phyloP scores from a whole-genome alignment of 2,797 vertebrate genomes.

The Chromis chromis region DNA sequence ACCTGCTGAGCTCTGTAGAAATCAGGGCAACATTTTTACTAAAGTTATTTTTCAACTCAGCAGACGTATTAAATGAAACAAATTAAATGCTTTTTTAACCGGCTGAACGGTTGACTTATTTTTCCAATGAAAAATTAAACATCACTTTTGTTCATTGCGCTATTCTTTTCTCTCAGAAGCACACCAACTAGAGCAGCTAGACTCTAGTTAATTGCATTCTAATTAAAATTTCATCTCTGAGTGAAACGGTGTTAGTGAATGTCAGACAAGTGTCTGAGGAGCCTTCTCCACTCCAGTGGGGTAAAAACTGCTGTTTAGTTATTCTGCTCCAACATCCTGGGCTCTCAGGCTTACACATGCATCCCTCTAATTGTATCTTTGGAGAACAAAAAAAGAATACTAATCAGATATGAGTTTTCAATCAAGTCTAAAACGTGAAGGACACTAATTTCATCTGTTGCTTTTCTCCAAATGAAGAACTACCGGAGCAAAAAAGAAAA shows the following conservation, averaged over 20 bases:
- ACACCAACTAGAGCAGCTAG: conserved; percentile 41
- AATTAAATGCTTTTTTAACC: conserved; percentile 53
- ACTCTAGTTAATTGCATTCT: conserved; percentile 80
- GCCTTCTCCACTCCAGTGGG: conserved; percentile 56
- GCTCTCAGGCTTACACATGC: conserved; percentile 65
- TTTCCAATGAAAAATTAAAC: conserved; percentile 68
- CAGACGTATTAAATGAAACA: conserved; percentile 62
- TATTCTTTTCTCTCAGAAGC: conserved; percentile 49
- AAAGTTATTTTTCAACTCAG: conserved; percentile 57
- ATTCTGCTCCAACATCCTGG: conserved; percentile 68
- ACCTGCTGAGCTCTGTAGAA: conserved; percentile 14
- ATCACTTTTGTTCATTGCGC: conserved; percentile 53
- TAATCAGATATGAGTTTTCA: conserved; percentile 77
- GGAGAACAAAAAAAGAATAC: conserved; percentile 73
- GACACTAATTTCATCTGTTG: conserved; percentile 50
- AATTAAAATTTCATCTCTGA: conserved; percentile 84
- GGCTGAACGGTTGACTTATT: conserved; percentile 63
- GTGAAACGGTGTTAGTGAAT: conserved; percentile 76
- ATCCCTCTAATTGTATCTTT: conserved; percentile 77
- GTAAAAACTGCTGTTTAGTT: conserved; percentile 71
- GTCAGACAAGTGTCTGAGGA: conserved; percentile 82
- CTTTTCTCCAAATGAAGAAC: conserved; percentile 35
- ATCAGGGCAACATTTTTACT: conserved; percentile 46
- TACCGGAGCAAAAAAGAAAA: conserved; percentile 30
- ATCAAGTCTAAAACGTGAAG: conserved; percentile 66